These are phyloP conservation scores for Ranitomeya imitator DNA, from an alignment of 2,113 vertebrate genomes.

Conservation along the genomic window DNA sequence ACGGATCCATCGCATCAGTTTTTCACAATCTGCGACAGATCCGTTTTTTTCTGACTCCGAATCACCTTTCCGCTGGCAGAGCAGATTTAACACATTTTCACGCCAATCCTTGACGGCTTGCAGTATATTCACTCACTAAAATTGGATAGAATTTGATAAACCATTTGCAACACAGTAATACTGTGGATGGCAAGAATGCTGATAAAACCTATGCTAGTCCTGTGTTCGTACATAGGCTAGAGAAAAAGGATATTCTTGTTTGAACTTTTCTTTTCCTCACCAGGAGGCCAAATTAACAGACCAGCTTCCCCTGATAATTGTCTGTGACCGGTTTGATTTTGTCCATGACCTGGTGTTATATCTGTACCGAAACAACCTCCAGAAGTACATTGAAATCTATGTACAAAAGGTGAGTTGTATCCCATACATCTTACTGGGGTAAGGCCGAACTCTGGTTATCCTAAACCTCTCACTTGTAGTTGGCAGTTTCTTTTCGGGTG, in stretches of 20 bases:
- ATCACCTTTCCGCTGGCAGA: too few species aligned
- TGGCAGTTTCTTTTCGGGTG: too few species aligned
- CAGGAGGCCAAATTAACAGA: constrained; percentile 92
- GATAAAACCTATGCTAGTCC: neutral
- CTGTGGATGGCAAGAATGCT: neutral
- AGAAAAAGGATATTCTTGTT: neutral
- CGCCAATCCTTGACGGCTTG: neutral
- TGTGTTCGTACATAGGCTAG: neutral
- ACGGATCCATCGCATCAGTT: too few species aligned
- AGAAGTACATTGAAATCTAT: constrained; percentile 95
- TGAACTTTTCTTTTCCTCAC: neutral
- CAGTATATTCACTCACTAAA: neutral
- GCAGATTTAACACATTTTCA: too few species aligned
- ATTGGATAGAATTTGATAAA: too few species aligned
- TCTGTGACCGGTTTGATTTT: constrained; percentile 91
- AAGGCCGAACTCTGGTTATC: neutral
- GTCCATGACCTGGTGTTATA: constrained; percentile 91
- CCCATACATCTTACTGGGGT: neutral
- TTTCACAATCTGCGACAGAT: too few species aligned
- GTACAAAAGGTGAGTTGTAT: constrained; percentile 84
- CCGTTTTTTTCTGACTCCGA: too few species aligned
- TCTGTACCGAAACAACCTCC: constrained; percentile 89
- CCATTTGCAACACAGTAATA: neutral
- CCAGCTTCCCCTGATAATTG: constrained; percentile 92
- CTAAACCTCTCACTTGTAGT: neutral